Conservation (phyloP, 2,797 vertebrate genomes). For the Scomberomorus guttatus region DNA sequence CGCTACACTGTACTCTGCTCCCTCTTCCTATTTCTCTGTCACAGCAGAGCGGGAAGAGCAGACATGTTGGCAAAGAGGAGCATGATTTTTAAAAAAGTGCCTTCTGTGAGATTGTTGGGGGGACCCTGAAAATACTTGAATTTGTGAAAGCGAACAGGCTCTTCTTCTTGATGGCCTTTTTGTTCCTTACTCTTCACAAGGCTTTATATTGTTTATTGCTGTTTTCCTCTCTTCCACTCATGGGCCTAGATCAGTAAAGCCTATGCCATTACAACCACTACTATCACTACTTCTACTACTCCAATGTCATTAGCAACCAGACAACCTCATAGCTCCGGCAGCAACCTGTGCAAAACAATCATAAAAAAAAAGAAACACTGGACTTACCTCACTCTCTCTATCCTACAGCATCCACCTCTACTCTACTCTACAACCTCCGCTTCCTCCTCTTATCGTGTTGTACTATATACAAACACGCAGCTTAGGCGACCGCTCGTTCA, state of each 20-base stretch:
- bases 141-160: conserved; percentile 56
- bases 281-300: conserved; percentile 64
- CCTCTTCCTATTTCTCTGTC: conserved; percentile 8
- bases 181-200: conserved; percentile 53
- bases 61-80: conserved; percentile 36
- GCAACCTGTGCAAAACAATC: conserved; percentile 79
- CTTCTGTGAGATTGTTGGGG: conserved; percentile 80
- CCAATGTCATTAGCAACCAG: conserved; percentile 80
- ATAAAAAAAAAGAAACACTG: conserved; percentile 65
- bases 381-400: conserved; percentile 83
- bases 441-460: conserved; percentile 47
- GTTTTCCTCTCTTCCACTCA: conserved; percentile 73
- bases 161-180: conserved; percentile 38
- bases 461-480: conserved; percentile 54
- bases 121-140: conserved; percentile 85
- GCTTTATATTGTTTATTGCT: conserved; percentile 71
- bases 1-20: conserved; percentile 24
- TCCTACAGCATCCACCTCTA: conserved; percentile 66
- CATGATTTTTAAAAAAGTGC: conserved; percentile 74
- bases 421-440: conserved; percentile 60
- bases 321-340: conserved; percentile 77
- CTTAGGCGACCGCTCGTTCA: conserved; percentile 54
- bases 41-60: conserved; percentile 26
- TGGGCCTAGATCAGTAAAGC: conserved; percentile 80
- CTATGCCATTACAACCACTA: conserved; percentile 71